Conservation (phyloP, 1,140 invertebrate species). For the Tigriopus japonicus region DNA sequence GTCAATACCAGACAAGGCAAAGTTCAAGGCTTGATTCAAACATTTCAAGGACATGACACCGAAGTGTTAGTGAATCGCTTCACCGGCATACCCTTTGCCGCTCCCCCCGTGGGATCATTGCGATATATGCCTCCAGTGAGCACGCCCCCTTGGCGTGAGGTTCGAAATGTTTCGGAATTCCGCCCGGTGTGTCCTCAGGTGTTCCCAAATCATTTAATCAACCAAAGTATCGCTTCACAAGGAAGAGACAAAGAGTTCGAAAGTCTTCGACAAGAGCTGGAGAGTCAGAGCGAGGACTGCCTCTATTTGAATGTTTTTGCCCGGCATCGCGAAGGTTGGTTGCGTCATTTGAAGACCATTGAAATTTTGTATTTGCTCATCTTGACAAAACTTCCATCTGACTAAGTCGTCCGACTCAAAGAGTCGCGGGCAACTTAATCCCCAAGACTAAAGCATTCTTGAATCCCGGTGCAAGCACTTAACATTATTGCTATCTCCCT, state of each 20-base stretch:
- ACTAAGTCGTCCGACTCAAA: too few species aligned
- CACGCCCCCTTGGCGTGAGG: conserved; percentile 69
- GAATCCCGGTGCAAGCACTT: too few species aligned
- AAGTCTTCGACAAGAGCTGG: conserved; percentile 55
- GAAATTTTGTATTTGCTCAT: too few species aligned
- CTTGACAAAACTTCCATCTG: too few species aligned
- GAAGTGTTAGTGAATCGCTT: conserved; percentile 55
- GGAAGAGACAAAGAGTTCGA: conserved; percentile 69
- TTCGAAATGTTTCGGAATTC: conserved; percentile 57
- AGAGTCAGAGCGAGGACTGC: conserved; percentile 88
- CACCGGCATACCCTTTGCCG: conserved; percentile 82
- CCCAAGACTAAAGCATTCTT: too few species aligned
- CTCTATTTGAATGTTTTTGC: conserved; percentile 89
- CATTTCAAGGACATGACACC: too few species aligned
- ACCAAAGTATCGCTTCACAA: conserved; percentile 61
- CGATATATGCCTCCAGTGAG: conserved; percentile 88
- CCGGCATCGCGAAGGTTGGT: conserved; percentile 27
- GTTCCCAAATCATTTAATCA: conserved; percentile 42
- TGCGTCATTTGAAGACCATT: too few species aligned
- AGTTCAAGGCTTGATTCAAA: too few species aligned
- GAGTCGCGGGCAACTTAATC: too few species aligned
- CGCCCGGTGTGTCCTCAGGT: conserved; percentile 67
- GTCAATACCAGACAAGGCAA: too few species aligned
- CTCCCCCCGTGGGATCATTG: conserved; percentile 65
- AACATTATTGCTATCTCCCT: too few species aligned